Evolutionary conservation across 2,888 invertebrate genomes (phyloP).

Genomic region (Polymixis flavicincta): DNA sequence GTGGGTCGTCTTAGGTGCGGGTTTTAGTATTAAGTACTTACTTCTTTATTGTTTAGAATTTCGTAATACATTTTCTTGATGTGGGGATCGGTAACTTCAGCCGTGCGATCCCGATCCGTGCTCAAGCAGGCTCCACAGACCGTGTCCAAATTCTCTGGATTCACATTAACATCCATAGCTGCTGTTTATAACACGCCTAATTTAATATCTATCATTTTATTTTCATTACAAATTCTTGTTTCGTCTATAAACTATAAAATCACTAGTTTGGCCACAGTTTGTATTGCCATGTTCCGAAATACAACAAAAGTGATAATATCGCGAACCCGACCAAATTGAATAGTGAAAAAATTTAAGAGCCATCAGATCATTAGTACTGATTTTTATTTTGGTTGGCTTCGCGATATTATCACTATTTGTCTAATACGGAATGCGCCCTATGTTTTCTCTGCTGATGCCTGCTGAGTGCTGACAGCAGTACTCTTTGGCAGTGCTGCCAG

Average conservation of each 20-base stretch:
- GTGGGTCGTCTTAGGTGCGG: too few species aligned
- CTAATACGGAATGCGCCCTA: too few species aligned
- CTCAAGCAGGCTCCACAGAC: slow-evolving; percentile 77
- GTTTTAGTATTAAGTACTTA: slow-evolving; percentile 56
- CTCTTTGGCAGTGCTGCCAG: too few species aligned
- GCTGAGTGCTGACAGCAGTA: too few species aligned
- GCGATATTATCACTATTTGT: too few species aligned
- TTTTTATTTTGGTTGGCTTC: too few species aligned
- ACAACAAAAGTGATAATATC: too few species aligned
- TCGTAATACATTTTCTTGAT: slow-evolving; percentile 66
- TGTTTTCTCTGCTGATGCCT: too few species aligned
- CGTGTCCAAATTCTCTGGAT: slow-evolving; percentile 38
- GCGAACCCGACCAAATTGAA: too few species aligned
- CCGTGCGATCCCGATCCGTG: slow-evolving; percentile 67
- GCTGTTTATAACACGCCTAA: slow-evolving; percentile 18
- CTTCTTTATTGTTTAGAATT: slow-evolving; percentile 62
- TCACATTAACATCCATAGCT: slow-evolving; percentile 52
- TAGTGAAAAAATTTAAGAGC: too few species aligned
- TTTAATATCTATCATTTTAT: slow-evolving; percentile 27
- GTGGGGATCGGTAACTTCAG: slow-evolving; percentile 63
- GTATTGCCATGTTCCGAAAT: too few species aligned
- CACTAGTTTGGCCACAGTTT: neutral
- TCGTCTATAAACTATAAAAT: slow-evolving; percentile 11
- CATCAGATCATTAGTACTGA: too few species aligned
- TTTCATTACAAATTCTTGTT: neutral